A percentile compares a stretch with the other conserved stretches of the same genome.
Evolutionary conservation across 2,797 vertebrate genomes (phyloP).

Genomic region (Luscinia luscinia): DNA sequence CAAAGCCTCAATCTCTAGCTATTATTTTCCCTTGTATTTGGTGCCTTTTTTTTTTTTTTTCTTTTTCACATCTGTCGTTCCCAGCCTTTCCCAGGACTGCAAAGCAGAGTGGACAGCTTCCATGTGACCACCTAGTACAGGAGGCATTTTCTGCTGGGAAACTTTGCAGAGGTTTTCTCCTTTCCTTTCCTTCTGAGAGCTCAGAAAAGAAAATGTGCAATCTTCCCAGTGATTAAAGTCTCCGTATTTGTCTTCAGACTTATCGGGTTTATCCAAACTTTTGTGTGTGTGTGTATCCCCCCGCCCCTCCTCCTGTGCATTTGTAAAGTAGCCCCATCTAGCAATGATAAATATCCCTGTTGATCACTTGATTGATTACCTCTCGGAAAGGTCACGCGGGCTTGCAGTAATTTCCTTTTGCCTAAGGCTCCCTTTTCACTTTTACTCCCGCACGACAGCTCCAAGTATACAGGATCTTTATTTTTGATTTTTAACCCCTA

Average conservation of each 20-base stretch:
- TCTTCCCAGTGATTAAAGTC: conserved; percentile 64
- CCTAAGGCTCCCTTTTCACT: conserved; percentile 97
- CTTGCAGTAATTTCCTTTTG: conserved; percentile 97
- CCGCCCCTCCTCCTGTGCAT: conserved; percentile 53
- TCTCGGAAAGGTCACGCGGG: conserved; percentile 96
- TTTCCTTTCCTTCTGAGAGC: conserved; percentile 10
- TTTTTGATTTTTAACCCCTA: conserved; percentile 91
- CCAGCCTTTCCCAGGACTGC: conserved; percentile 30
- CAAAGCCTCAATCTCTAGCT: conserved; percentile 31
- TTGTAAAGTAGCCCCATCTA: conserved; percentile 84
- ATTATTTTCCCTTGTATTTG: conserved; percentile 34
- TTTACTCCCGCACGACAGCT: conserved; percentile 89
- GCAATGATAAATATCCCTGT: conserved; percentile 99
- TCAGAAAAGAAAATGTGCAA: conserved; percentile 33
- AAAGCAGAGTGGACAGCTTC: conserved; percentile 11
- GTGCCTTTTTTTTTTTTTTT: neutral
- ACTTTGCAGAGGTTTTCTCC: conserved; percentile 27
- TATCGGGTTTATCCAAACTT: conserved; percentile 74
- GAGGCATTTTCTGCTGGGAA: conserved; percentile 56
- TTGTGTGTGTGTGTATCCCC: conserved; percentile 22
- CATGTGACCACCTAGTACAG: conserved; percentile 51
- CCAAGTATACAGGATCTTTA: conserved; percentile 85
- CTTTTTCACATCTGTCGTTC: conserved; percentile 1
- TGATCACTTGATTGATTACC: conserved; percentile 99
- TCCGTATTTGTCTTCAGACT: conserved; percentile 59